Evolutionary conservation across 2,797 vertebrate species (phyloP).

Genomic region (Streptopelia turtur): DNA sequence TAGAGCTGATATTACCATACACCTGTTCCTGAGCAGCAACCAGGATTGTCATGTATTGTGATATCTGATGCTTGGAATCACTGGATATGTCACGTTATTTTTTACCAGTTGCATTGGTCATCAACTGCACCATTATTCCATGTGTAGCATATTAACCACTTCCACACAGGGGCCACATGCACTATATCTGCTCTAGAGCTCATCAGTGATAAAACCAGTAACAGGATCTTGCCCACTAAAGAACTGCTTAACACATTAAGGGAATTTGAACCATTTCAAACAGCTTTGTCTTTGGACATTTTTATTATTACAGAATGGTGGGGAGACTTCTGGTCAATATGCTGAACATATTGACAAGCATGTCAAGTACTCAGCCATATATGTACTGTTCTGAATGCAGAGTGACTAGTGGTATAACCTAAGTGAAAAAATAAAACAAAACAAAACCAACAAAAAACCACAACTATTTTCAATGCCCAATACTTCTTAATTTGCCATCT

Average conservation of each 20-base stretch:
- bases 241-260: background rate
- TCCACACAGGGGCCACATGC: background rate
- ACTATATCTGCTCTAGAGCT: background rate
- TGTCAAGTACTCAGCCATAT: background rate
- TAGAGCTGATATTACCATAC: background rate
- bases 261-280: background rate
- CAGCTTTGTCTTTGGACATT: background rate
- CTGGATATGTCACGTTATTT: background rate
- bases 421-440: background rate
- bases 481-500: background rate
- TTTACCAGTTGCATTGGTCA: background rate
- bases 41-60: background rate
- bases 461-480: background rate
- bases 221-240: background rate
- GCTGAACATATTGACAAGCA: background rate
- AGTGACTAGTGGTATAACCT: background rate
- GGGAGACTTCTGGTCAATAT: background rate
- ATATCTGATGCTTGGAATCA: background rate
- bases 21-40: background rate
- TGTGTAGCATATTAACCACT: background rate
- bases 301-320: background rate
- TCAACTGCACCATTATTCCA: rapidly evolving
- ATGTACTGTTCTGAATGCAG: background rate
- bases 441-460: too few relatives aligned
- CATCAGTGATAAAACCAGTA: background rate